Evolutionary conservation across 2,113 vertebrate species (phyloP).

Genomic region (Trichechus manatus): DNA sequence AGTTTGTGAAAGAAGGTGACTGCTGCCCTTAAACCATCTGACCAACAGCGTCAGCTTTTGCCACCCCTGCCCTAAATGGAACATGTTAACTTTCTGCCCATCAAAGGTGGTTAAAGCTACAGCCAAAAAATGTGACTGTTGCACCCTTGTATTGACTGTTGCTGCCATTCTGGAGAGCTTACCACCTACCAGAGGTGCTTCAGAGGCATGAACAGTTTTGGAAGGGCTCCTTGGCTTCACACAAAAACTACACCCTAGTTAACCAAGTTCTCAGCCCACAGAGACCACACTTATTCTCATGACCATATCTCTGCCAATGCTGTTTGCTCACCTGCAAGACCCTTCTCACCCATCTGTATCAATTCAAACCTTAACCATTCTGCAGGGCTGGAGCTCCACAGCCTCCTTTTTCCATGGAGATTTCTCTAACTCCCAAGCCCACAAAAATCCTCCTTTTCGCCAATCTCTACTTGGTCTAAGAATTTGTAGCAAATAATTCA

Average conservation of each 20-base stretch:
- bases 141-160: not conserved
- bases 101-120: not conserved
- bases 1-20: not conserved
- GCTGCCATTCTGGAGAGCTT: slow-evolving; percentile 6
- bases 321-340: not conserved
- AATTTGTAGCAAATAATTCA: slow-evolving; percentile 10
- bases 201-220: not conserved
- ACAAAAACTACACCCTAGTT: not conserved
- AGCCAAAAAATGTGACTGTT: not conserved
- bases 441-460: not conserved
- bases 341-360: not conserved
- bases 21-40: not conserved
- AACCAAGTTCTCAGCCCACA: not conserved
- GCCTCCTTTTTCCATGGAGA: not conserved
- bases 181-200: not conserved
- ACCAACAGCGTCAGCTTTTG: not conserved
- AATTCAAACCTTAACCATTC: not conserved
- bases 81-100: not conserved
- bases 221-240: not conserved
- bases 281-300: not conserved
- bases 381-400: not conserved
- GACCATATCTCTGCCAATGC: not conserved
- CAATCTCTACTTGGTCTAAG: not conserved
- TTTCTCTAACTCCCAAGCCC: not conserved
- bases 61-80: not conserved